Base-by-base conservation (phyloP, 64 coral and sea anemone genomes). In the Montipora capricornis region DNA sequence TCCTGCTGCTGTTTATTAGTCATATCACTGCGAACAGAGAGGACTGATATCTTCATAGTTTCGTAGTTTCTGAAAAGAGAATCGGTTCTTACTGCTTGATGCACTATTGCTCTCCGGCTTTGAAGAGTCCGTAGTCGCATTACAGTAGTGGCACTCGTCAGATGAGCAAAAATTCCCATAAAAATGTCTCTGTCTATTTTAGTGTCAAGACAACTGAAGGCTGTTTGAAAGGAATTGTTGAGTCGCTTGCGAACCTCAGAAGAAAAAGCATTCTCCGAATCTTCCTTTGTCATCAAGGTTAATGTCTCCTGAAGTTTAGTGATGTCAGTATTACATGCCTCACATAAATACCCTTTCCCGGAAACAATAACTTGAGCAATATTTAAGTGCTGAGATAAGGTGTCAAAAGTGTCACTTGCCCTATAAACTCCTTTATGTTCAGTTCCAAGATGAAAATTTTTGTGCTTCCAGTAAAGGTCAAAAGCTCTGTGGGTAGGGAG, bases 121-220 rank as follows among this genome's bases (percentile, higher is more conserved):
- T 91, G 26, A 22, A 95, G 66, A 47, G 17, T 67, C 19, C 26
- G 22, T 47, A 95, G 74, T 80, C 68, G 68, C 20, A 75, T 37
- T 22, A 95, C 88, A 74, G 84, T 90, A 5, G 69, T 91, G 10
- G 75, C 20, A 57, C 94, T 95, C 9, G 81, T 91, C n/a, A 89
- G 73, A 15, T 55, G 82, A 57, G 94, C 89, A 91, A 91, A 87
- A 87, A 95, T 81, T 19, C 80, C 87, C 48, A 87, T 91, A 3
- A 95, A 79, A 57, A 95, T 80, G 48, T 91, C 88, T 58, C 80
- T 53, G 71, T 91, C 88, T 55, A 91, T 89, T 17, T 95, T 81
- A 0, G 88, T 95, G 55, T 91, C 94, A 26, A 75, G 80, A 91
- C 87, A 91, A 14, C 73, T 91, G 61, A 95, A 86, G 14, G 89